Evolutionary conservation across 2,888 invertebrate genomes (phyloP).

Genomic region (Megastigmus dorsalis): DNA sequence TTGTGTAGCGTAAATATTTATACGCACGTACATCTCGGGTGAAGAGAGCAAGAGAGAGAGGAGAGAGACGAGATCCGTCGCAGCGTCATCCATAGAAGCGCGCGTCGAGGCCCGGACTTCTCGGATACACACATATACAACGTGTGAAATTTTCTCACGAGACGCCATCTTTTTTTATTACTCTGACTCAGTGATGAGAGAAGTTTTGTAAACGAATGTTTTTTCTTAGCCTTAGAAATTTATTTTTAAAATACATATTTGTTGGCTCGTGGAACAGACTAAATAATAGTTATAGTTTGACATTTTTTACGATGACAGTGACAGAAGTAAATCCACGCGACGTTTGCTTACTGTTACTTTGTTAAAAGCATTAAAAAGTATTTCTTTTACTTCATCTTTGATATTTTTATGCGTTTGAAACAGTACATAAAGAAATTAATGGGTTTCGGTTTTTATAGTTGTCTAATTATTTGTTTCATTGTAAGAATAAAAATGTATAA

Average conservation of each 20-base stretch:
- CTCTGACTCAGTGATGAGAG: constrained; percentile 19
- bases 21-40: constrained; percentile 30
- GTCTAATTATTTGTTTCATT: too few relatives aligned
- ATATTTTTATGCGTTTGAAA: too few relatives aligned
- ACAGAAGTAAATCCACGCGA: background rate
- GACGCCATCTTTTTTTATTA: constrained; percentile 26
- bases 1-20: constrained; percentile 54
- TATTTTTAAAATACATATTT: background rate
- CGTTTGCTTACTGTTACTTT: too few relatives aligned
- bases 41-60: constrained; percentile 13
- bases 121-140: background rate
- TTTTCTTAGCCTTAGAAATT: background rate
- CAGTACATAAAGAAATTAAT: too few relatives aligned
- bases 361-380: too few relatives aligned
- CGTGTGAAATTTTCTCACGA: constrained; percentile 47
- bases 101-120: constrained; percentile 28
- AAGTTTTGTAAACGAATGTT: background rate
- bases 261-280: background rate
- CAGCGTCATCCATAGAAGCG: constrained; percentile 13
- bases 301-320: background rate
- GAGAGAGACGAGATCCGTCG: constrained; percentile 27
- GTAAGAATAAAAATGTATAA: too few relatives aligned
- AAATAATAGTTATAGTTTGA: constrained; percentile 3
- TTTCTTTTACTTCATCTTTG: too few relatives aligned
- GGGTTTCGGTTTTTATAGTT: too few relatives aligned